A percentile compares a stretch with the other conserved stretches of the same genome.
These are phyloP conservation scores for Vanessa tameamea DNA, from an alignment of 1,140 invertebrate species.

Conservation along the genomic window DNA sequence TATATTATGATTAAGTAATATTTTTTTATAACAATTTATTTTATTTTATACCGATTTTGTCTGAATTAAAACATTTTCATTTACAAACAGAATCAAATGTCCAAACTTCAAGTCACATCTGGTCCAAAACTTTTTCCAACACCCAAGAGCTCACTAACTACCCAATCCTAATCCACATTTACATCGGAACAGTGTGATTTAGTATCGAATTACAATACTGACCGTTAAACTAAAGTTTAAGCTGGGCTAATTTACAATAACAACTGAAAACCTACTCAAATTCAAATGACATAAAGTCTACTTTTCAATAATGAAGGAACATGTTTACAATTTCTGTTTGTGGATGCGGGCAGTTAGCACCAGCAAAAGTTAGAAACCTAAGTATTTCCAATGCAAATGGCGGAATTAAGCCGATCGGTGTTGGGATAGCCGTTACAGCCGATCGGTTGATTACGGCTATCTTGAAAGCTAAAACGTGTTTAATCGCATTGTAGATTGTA, in stretches of 20 bases:
- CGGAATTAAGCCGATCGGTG: slow-evolving; percentile 35
- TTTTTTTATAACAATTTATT: no score
- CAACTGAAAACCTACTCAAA: slow-evolving; percentile 3
- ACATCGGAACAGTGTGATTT: slow-evolving; percentile 37
- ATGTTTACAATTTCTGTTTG: slow-evolving; percentile 18
- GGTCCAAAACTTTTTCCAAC: slow-evolving; percentile 25
- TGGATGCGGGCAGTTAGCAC: slow-evolving; percentile 24
- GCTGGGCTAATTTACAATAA: slow-evolving; percentile 3
- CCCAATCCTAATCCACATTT: slow-evolving; percentile 32
- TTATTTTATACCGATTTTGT: no score
- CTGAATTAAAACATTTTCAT: not conserved
- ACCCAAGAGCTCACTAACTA: slow-evolving; percentile 30
- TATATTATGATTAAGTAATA: no score
- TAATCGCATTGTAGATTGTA: slow-evolving; percentile 3
- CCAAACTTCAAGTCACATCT: slow-evolving; percentile 2
- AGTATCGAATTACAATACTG: slow-evolving; percentile 32
- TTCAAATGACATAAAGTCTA: not conserved
- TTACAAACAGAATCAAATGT: slow-evolving; percentile 9
- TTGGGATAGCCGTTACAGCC: slow-evolving; percentile 24
- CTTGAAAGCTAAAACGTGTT: slow-evolving; percentile 8
- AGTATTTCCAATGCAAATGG: slow-evolving; percentile 40
- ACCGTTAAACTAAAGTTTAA: slow-evolving; percentile 30
- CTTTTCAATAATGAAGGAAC: not conserved
- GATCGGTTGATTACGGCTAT: slow-evolving; percentile 27
- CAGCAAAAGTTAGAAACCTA: slow-evolving; percentile 37